These are phyloP conservation scores for Lissocephala sabroskyi DNA, from an alignment of 2,888 invertebrate species.

Conservation along the genomic window DNA sequence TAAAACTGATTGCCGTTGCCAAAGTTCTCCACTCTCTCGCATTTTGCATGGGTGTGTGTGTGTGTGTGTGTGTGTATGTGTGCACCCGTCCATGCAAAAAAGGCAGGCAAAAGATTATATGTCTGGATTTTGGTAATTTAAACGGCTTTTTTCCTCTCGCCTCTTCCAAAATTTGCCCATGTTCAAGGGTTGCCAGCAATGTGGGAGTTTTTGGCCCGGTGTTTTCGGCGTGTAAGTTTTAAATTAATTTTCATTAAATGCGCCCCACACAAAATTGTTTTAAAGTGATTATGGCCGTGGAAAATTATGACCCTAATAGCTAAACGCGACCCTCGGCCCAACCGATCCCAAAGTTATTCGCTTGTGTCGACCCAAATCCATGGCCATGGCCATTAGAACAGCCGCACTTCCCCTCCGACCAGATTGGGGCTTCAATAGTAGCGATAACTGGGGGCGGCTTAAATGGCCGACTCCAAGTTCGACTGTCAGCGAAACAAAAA, in stretches of 20 bases:
- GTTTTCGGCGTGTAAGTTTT: slow-evolving; percentile 29
- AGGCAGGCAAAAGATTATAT: slow-evolving; percentile 42
- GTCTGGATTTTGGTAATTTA: slow-evolving; percentile 53
- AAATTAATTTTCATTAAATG: slow-evolving; percentile 52
- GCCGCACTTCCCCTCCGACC: too few relatives aligned
- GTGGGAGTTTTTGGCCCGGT: too few relatives aligned
- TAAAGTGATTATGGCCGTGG: slow-evolving; percentile 46
- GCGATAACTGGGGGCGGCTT: too few relatives aligned
- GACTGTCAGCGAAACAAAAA: too few relatives aligned
- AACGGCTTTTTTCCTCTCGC: slow-evolving; percentile 31
- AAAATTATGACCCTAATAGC: slow-evolving; percentile 36
- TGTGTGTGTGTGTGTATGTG: slow-evolving; percentile 5
- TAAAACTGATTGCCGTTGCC: slow-evolving; percentile 41
- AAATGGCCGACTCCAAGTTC: too few relatives aligned
- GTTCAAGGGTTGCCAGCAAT: too few relatives aligned
- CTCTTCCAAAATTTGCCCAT: neutral
- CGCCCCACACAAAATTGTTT: slow-evolving; percentile 47
- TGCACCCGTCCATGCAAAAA: slow-evolving; percentile 25
- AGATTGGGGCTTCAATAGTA: too few relatives aligned
- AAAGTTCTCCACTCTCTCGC: neutral
- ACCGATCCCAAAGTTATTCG: too few relatives aligned
- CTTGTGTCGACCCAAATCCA: too few relatives aligned
- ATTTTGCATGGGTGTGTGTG: slow-evolving; percentile 8
- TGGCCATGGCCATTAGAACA: neutral
- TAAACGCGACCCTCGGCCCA: slow-evolving; percentile 1